Percentiles rank a stretch among this genome's conserved stretches.
Conservation (phyloP, 2,888 invertebrate genomes). For the Diabrotica balteata region DNA sequence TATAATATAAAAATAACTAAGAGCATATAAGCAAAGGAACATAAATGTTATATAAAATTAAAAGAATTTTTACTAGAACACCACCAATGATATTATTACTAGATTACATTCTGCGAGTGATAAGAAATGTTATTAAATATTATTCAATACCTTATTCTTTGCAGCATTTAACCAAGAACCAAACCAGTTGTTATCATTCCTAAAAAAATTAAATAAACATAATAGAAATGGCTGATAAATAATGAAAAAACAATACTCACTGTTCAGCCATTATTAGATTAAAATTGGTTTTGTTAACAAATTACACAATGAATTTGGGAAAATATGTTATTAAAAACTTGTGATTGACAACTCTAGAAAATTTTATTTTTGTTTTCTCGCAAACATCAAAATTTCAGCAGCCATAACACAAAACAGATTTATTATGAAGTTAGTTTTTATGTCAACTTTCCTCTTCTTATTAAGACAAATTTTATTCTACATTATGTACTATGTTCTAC, state of each 20-base stretch:
- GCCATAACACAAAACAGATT: conserved; percentile 37
- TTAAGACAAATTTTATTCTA: too few relatives aligned
- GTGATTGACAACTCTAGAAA: conserved; percentile 32
- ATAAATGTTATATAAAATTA: too few relatives aligned
- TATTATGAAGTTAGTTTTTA: conserved; percentile 21
- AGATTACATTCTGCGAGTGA: too few relatives aligned
- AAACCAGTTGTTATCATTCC: conserved; percentile 57
- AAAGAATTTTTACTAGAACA: too few relatives aligned
- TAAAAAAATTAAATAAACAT: conserved; percentile 35
- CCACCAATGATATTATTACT: too few relatives aligned
- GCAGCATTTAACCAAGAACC: conserved; percentile 60
- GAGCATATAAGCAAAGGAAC: too few relatives aligned
- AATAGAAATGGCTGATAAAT: conserved; percentile 18
- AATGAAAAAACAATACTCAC: conserved; percentile 21
- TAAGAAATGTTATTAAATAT: too few relatives aligned
- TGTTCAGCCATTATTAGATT: conserved; percentile 39
- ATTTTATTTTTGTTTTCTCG: conserved; percentile 44
- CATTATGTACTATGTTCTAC: too few relatives aligned
- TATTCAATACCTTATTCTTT: conserved; percentile 55
- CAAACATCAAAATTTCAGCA: conserved; percentile 29
- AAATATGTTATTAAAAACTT: conserved; percentile 19
- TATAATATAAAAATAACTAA: too few relatives aligned
- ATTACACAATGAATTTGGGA: conserved; percentile 38
- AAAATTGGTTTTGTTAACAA: conserved; percentile 25
- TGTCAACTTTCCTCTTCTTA: too few relatives aligned